These are phyloP conservation scores for Anisognathus igniventris DNA, from an alignment of 2,797 vertebrate species.

Conservation along the genomic window DNA sequence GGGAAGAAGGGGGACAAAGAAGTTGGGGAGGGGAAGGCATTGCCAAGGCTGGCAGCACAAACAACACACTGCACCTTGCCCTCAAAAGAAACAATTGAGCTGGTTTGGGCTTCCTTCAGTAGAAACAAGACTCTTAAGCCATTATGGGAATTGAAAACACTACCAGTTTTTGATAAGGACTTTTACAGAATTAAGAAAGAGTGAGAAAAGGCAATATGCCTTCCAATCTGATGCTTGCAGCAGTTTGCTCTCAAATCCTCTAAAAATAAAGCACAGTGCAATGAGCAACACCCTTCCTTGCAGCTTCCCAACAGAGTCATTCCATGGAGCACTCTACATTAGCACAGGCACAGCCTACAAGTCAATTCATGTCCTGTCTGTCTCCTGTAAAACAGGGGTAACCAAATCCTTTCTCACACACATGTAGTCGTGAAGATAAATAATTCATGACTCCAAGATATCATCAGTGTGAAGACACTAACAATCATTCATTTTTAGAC, in stretches of 20 bases:
- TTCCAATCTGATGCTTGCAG: background rate
- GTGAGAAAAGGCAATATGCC: background rate
- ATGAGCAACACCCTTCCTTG: background rate
- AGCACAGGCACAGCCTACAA: background rate
- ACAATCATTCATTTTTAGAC: background rate
- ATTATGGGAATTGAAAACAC: background rate
- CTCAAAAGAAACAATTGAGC: conserved; percentile 1
- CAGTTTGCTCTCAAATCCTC: background rate
- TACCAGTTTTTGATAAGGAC: background rate
- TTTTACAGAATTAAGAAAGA: background rate
- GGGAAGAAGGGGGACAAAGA: conserved; percentile 51
- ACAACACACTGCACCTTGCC: background rate
- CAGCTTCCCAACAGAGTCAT: background rate
- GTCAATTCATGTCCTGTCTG: background rate
- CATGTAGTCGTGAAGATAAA: background rate
- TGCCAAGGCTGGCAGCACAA: conserved; percentile 11
- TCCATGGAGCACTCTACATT: background rate
- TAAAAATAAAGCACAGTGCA: background rate
- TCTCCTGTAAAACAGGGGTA: background rate
- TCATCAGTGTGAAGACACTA: background rate
- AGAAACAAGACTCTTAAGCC: background rate
- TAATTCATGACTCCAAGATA: background rate
- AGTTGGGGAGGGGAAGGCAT: conserved; percentile 1
- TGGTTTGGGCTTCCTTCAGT: background rate
- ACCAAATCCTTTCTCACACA: background rate